Base-by-base conservation (phyloP, 2,113 vertebrate genomes). In the Elanus axillaris region DNA sequence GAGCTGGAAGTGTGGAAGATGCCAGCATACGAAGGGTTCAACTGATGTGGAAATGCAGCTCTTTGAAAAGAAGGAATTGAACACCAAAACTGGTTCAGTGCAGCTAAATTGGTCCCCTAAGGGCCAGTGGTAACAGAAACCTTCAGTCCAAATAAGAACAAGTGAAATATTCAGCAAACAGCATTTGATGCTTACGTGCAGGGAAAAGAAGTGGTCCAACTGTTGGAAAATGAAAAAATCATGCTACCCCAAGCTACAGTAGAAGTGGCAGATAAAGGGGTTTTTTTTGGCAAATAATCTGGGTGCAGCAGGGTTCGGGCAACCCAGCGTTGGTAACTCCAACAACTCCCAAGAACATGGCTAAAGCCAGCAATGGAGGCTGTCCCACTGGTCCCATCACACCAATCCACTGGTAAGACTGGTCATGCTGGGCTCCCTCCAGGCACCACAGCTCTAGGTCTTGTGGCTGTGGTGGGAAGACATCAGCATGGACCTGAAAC, bases 91-190 rank as follows among this genome's bases (percentile, higher is more conserved):
- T 95, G 86, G 86, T 92, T 96, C 92, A 91, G 82, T 89, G 90
- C 87, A 86, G 86, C 86, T 97, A 97, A 98, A 96, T 97, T 96
- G 91, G 95, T 96, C 96, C 96, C 96, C 86, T 90, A 97, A 97
- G 96, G 96, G 97, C 86, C 86, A 90, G 78, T 77, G 73, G 95
- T 92, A 95, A 96, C 83, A 93, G 94, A 97, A 97, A 93, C 81
- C 92, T 96, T 98, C 96, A 93, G 86, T 80, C 95, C 83, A 96
- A 96, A 96, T 96, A 95, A 94, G 94, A 96, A 88, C 68, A 84
- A 96, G 82, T 67, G 26, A 95, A 96, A 96, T 93, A 93, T 53
- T 95, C 95, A 92, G 90, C 94, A 97, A 97, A 96, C 71, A 84
- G 74, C 48, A 93, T 88, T 93, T 94, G 94, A 97, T 94, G 53